Base-by-base conservation (phyloP, 64 coral and sea anemone species). In the Montipora efflorescens region DNA sequence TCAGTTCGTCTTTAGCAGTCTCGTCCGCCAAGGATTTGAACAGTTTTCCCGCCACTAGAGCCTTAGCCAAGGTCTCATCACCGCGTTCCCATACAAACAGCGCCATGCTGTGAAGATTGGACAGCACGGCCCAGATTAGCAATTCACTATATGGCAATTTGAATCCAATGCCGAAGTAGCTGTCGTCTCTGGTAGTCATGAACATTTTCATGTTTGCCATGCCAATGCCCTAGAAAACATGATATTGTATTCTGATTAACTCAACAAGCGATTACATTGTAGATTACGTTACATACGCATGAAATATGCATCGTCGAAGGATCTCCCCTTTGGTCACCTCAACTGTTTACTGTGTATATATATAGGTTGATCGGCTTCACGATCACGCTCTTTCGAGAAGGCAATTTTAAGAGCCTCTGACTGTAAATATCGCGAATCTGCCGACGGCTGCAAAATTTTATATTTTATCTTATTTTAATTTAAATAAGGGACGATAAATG, bases 121-220 rank as follows among this genome's bases (percentile, higher is more conserved):
- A 90, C 7, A 90, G 58, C n/a, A 90, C 88, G 11, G 88, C 74
- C 88, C 88, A 90, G 28, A 90, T 36, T 61, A 90, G 48, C 5
- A 90, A 77, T 59, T 90, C 88, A 8, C 80, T 76, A 49, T 79
- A 90, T 13, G 88, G 88, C n/a, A 77, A 78, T 20, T 80, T 90
- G 76, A 79, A 90, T 19, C 76, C 78, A 22, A 58, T 49, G 78
- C 50, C 78, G 20, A 80, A 80, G 25, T 80, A 80, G 20, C 51
- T 58, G 48, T 80, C 78, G 46, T 80, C 78, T 57, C 7, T 23
- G 5, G 45, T 80, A 6, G 77, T 19, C 78, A 80, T 80, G 13
- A 80, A 80, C 78, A 80, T 80, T 80, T 80, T 80, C 78, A 80
- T 80, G 19, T 80, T 80, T 16, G 78, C 78, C 50, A 80, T 53